phyloP scores from a whole-genome alignment of 2,797 vertebrate species.

The Pangasius djambal region DNA sequence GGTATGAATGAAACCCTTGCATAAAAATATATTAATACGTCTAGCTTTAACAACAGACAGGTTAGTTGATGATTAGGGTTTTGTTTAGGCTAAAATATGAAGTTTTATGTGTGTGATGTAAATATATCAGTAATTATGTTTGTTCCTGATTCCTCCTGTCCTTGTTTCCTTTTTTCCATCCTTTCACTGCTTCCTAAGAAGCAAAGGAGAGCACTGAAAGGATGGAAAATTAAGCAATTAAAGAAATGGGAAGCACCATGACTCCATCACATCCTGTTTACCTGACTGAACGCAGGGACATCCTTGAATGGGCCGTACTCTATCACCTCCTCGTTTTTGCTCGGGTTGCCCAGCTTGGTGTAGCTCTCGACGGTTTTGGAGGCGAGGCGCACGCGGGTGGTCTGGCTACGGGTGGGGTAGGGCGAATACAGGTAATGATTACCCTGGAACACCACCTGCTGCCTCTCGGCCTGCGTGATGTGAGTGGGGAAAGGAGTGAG shows the following conservation, averaged over 20 bases:
- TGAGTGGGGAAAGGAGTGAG: conserved; percentile 92
- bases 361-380: conserved; percentile 94
- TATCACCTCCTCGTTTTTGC: conserved; percentile 86
- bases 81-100: not conserved
- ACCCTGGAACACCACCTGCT: conserved; percentile 95
- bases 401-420: conserved; percentile 88
- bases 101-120: not conserved
- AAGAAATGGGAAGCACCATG: not conserved
- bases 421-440: conserved; percentile 97
- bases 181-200: not conserved
- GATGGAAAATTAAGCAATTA: too few relatives aligned
- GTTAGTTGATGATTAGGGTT: not conserved
- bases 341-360: conserved; percentile 93
- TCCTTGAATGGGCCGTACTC: conserved; percentile 96
- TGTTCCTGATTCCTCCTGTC: too few relatives aligned
- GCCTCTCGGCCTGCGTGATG: conserved; percentile 94
- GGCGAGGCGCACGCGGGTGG: conserved; percentile 87
- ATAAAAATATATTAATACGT: not conserved
- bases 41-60: not conserved
- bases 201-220: too few relatives aligned
- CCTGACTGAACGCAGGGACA: conserved; percentile 87
- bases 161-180: too few relatives aligned
- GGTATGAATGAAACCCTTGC: not conserved
- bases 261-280: conserved; percentile 55
- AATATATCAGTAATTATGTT: not conserved